Percentiles rank a stretch among this genome's conserved stretches.
phyloP scores from a whole-genome alignment of 1,140 invertebrate species.

The Bombus difficillimus region DNA sequence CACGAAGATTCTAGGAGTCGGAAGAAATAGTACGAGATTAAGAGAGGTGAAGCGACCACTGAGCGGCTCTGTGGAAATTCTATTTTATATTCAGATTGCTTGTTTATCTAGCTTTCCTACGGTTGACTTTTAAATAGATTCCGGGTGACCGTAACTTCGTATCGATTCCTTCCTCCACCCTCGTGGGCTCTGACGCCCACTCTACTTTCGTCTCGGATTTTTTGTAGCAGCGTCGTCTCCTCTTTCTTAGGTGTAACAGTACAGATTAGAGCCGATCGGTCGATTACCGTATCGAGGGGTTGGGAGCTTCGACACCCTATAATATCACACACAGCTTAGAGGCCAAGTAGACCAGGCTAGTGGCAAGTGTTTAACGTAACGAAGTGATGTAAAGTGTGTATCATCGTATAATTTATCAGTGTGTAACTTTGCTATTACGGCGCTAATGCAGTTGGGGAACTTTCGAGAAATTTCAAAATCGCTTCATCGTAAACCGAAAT shows the following conservation, averaged over 20 bases:
- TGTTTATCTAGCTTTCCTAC: conserved; percentile 46
- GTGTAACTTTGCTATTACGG: neutral
- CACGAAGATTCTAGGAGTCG: neutral
- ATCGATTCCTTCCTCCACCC: conserved; percentile 46
- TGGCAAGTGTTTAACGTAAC: neutral
- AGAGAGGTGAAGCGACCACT: neutral
- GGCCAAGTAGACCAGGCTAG: conserved; percentile 26
- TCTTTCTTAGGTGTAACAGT: conserved; percentile 21
- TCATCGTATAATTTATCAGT: neutral
- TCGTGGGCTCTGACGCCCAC: neutral
- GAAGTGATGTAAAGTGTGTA: neutral
- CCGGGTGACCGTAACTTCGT: conserved; percentile 61
- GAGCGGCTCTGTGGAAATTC: conserved; percentile 31
- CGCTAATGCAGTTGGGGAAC: neutral
- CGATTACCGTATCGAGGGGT: conserved; percentile 44
- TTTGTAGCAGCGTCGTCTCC: conserved; percentile 3
- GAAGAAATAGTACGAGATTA: neutral
- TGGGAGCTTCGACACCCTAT: conserved; percentile 13
- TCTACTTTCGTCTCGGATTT: conserved; percentile 3
- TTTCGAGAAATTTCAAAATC: neutral
- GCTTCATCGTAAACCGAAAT: neutral
- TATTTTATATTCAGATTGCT: conserved; percentile 60
- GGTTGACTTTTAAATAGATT: conserved; percentile 63
- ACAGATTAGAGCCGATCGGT: conserved; percentile 58
- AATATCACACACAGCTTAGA: conserved; percentile 2